These are phyloP conservation scores for Drosophila niveifrons DNA, from an alignment of 2,888 invertebrate species.

Conservation along the genomic window DNA sequence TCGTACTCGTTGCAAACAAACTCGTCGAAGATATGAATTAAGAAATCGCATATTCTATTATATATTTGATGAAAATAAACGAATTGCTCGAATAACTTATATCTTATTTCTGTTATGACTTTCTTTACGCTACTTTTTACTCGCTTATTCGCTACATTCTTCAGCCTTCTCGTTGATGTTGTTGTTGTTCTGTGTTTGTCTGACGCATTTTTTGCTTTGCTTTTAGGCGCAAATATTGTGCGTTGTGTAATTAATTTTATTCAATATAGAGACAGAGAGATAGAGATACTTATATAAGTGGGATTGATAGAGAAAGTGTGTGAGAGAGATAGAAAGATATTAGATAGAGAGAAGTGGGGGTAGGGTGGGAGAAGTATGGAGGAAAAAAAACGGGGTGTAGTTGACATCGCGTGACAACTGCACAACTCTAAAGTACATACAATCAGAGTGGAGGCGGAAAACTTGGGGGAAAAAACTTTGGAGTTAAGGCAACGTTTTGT, in stretches of 20 bases:
- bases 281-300: slow-evolving; percentile 14
- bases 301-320: slow-evolving; percentile 2
- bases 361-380: background rate
- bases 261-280: slow-evolving; percentile 7
- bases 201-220: slow-evolving; percentile 27
- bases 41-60: too few species aligned
- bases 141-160: background rate
- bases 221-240: slow-evolving; percentile 12
- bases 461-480: slow-evolving; percentile 4
- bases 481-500: slow-evolving; percentile 36
- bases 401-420: slow-evolving; percentile 10
- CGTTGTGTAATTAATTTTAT: slow-evolving; percentile 21
- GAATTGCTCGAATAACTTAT: too few species aligned
- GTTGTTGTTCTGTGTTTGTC: background rate
- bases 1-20: too few species aligned
- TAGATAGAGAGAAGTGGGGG: background rate
- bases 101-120: too few species aligned
- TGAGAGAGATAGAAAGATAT: slow-evolving; percentile 3
- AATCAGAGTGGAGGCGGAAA: slow-evolving; percentile 1
- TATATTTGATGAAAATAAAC: too few species aligned
- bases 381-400: slow-evolving; percentile 2
- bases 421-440: slow-evolving; percentile 11
- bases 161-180: slow-evolving; percentile 8
- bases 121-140: background rate
- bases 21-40: too few species aligned